Evolutionary conservation across 1,140 invertebrate species (phyloP).

Genomic region (Cardiocondyla obscurior): DNA sequence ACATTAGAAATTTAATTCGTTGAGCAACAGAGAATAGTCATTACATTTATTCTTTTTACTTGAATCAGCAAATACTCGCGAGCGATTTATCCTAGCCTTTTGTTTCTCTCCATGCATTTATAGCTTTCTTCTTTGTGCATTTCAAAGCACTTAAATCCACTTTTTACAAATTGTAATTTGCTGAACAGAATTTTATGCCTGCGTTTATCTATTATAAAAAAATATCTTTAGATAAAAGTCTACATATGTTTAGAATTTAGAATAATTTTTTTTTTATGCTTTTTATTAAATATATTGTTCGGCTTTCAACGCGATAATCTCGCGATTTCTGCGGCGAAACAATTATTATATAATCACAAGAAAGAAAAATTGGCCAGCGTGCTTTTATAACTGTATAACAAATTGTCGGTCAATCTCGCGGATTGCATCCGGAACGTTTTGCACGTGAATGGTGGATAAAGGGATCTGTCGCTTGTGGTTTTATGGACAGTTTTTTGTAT

Average conservation of each 20-base stretch:
- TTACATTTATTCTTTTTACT: conserved; percentile 22
- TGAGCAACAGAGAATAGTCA: conserved; percentile 10
- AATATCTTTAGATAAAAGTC: neutral
- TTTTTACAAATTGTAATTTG: neutral
- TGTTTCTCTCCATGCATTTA: neutral
- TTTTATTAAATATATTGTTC: neutral
- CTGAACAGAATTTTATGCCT: neutral
- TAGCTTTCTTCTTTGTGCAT: neutral
- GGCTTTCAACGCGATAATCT: neutral
- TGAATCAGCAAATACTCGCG: neutral
- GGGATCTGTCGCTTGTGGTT: conserved; percentile 1
- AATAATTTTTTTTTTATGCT: neutral
- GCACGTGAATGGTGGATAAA: conserved; percentile 12
- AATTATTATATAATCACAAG: neutral
- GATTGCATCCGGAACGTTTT: neutral
- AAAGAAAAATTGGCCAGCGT: conserved; percentile 10
- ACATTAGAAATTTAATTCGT: conserved; percentile 29
- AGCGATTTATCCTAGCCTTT: conserved; percentile 30
- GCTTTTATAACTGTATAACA: conserved; percentile 10
- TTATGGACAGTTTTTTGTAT: conserved; percentile 7
- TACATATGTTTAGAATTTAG: neutral
- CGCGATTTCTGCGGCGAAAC: neutral
- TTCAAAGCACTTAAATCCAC: neutral
- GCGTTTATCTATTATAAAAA: neutral
- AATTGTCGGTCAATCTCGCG: neutral